phyloP scores from a whole-genome alignment of 2,888 invertebrate genomes.

The Hybos culiciformis region DNA sequence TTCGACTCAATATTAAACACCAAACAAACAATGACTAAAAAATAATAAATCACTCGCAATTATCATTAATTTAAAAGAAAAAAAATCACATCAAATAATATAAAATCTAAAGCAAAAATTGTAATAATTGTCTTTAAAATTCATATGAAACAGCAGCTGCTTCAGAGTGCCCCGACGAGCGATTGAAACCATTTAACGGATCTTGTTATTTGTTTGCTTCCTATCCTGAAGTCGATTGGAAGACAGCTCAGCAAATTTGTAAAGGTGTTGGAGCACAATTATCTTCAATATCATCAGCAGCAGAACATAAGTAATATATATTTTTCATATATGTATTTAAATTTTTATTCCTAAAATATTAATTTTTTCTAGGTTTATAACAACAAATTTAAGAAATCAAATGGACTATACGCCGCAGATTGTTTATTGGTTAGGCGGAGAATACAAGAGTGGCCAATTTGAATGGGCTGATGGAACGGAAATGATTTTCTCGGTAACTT shows the following conservation, averaged over 20 bases:
- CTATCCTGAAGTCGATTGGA: slow-evolving; percentile 64
- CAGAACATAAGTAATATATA: slow-evolving; percentile 48
- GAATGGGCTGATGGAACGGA: slow-evolving; percentile 53
- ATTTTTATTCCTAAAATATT: neutral
- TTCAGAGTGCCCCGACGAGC: slow-evolving; percentile 56
- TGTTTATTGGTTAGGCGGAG: slow-evolving; percentile 61
- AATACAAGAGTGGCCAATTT: slow-evolving; percentile 37
- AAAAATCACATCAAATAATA: neutral
- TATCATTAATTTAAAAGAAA: neutral
- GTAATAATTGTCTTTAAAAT: too few species aligned
- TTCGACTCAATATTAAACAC: too few species aligned
- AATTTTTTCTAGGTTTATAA: slow-evolving; percentile 39
- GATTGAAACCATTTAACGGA: slow-evolving; percentile 52
- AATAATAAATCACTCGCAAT: too few species aligned
- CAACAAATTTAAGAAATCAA: slow-evolving; percentile 51
- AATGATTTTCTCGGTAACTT: slow-evolving; percentile 40
- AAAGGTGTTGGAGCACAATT: slow-evolving; percentile 56
- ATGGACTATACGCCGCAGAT: slow-evolving; percentile 58
- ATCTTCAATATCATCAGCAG: slow-evolving; percentile 50
- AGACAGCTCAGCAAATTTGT: slow-evolving; percentile 54
- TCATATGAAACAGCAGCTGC: too few species aligned
- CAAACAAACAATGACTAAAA: too few species aligned
- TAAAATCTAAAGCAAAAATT: neutral
- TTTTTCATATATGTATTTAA: neutral
- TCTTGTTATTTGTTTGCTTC: slow-evolving; percentile 65